These are phyloP conservation scores for rat (Rattus norvegicus) DNA, from an alignment of 2,113 vertebrate species.

Conservation along the genomic window DNA sequence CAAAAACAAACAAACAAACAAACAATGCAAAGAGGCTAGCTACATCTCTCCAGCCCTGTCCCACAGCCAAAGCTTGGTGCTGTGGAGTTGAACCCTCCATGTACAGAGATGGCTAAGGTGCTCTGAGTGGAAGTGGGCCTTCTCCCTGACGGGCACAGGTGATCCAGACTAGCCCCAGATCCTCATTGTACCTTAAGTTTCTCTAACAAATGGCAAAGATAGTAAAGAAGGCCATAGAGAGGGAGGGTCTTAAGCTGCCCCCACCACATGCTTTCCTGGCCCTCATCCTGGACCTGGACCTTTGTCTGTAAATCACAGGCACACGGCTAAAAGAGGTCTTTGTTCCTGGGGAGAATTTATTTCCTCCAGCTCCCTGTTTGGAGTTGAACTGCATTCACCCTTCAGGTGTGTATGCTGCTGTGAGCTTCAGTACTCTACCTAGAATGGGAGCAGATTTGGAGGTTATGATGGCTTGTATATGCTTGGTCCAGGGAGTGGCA, in stretches of 20 bases:
- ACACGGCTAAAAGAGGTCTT: background rate
- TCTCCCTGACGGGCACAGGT: background rate
- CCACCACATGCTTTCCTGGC: too few species aligned
- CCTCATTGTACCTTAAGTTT: background rate
- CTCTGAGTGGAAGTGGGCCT: background rate
- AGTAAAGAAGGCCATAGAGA: background rate
- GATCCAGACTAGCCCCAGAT: background rate
- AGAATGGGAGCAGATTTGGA: background rate
- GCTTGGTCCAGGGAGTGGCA: too few species aligned
- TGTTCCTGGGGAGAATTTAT: background rate
- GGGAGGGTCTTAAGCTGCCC: background rate
- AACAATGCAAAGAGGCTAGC: background rate
- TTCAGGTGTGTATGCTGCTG: background rate
- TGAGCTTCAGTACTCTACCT: background rate
- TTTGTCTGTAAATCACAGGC: background rate
- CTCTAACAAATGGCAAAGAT: background rate
- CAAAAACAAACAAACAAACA: background rate
- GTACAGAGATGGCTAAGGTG: background rate
- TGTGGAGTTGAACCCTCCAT: background rate
- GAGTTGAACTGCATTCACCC: background rate
- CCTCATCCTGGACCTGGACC: background rate
- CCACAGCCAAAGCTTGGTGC: background rate
- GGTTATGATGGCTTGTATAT: too few species aligned
- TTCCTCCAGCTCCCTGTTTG: background rate
- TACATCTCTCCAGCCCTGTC: background rate